Evolutionary conservation across 2,113 vertebrate species (phyloP).

Genomic region (Barnardius zonarius): DNA sequence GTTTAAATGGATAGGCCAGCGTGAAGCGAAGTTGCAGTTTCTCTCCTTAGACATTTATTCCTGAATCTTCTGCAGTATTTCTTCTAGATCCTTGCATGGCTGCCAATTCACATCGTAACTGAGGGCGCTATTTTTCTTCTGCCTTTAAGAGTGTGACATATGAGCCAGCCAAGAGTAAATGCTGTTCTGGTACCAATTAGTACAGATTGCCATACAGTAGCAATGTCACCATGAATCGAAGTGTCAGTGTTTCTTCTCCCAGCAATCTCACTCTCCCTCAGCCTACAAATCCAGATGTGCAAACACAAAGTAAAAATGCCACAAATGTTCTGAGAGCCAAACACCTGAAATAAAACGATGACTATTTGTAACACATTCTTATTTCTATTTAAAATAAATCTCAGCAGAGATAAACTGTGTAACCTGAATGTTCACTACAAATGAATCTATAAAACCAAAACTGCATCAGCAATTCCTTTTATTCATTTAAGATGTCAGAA

Average conservation of each 20-base stretch:
- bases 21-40: background rate
- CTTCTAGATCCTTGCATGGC: background rate
- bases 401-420: background rate
- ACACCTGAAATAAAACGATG: background rate
- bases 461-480: background rate
- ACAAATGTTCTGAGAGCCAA: background rate
- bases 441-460: background rate
- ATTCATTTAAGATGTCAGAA: background rate
- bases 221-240: background rate
- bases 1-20: background rate
- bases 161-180: background rate
- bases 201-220: background rate
- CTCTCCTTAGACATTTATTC: background rate
- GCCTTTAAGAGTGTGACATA: background rate
- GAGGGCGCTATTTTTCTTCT: background rate
- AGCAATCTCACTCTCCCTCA: background rate
- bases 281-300: background rate
- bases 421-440: background rate
- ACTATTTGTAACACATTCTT: background rate
- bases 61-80: background rate
- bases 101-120: background rate
- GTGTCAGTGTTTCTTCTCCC: background rate
- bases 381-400: background rate
- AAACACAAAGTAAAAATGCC: background rate
- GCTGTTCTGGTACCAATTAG: constrained; percentile 8